phyloP scores from a whole-genome alignment of 2,797 vertebrate genomes.

The Acridotheres tristis region DNA sequence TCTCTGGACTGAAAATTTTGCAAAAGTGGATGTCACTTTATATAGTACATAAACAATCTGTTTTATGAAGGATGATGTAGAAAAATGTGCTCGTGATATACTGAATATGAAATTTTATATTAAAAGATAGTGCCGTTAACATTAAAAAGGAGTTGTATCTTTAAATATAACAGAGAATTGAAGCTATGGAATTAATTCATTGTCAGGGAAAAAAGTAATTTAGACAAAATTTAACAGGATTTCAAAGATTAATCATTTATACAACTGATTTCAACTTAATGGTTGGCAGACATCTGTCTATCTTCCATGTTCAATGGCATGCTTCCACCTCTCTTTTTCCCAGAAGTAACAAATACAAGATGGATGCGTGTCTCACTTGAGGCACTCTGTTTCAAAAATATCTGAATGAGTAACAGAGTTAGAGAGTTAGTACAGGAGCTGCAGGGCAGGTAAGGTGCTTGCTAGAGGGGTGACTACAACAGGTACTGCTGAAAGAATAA shows the following conservation, averaged over 20 bases:
- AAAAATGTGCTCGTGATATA: neutral
- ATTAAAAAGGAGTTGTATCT: neutral
- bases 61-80: neutral
- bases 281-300: neutral
- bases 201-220: neutral
- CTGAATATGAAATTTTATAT: neutral
- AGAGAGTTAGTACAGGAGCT: neutral
- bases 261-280: neutral
- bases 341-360: neutral
- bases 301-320: neutral
- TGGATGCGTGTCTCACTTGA: neutral
- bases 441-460: neutral
- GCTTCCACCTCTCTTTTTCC: neutral
- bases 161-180: neutral
- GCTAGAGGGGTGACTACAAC: neutral
- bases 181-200: neutral
- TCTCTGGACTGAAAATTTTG: neutral
- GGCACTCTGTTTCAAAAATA: neutral
- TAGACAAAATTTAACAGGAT: neutral
- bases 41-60: neutral
- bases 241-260: neutral
- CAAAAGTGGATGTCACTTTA: neutral
- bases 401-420: neutral
- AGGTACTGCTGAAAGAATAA: neutral
- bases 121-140: neutral